Conservation (phyloP, 2,888 invertebrate genomes). For the Callyntrura guangdongensis region DNA sequence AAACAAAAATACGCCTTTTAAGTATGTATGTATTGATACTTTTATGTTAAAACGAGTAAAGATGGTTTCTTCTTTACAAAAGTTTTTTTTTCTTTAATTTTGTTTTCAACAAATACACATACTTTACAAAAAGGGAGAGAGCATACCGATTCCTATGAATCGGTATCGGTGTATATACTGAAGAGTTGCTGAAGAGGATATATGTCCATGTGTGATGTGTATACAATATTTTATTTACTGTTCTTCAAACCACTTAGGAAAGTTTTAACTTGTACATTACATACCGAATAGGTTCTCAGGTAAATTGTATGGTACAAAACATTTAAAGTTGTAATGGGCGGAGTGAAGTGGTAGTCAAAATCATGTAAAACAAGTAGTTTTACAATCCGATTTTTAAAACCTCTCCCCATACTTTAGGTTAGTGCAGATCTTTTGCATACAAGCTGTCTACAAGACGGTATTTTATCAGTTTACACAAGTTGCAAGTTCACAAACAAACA, state of each 20-base stretch:
- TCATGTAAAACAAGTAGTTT: constrained; percentile 72
- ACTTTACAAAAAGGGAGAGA: not conserved
- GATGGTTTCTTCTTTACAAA: not conserved
- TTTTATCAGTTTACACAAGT: too few relatives aligned
- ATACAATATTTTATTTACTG: constrained; percentile 57
- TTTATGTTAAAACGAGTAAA: not conserved
- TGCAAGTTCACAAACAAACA: too few relatives aligned
- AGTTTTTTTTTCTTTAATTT: constrained; percentile 19
- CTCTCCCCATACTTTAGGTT: constrained; percentile 18
- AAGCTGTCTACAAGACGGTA: not conserved
- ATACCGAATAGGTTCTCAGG: constrained; percentile 18
- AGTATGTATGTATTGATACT: not conserved
- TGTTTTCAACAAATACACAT: constrained; percentile 42
- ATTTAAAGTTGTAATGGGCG: constrained; percentile 38
- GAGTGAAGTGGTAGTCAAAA: constrained; percentile 71
- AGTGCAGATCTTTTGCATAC: constrained; percentile 43
- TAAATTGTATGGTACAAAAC: not conserved
- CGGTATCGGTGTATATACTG: not conserved
- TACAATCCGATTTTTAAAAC: constrained; percentile 68
- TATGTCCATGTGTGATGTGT: not conserved
- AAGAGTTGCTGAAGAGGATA: not conserved
- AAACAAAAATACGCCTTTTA: constrained; percentile 11
- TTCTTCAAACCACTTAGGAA: constrained; percentile 70
- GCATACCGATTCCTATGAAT: not conserved
- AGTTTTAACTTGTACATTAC: not conserved